phyloP scores from a whole-genome alignment of 2,888 invertebrate genomes.

The Lottia gigantea region DNA sequence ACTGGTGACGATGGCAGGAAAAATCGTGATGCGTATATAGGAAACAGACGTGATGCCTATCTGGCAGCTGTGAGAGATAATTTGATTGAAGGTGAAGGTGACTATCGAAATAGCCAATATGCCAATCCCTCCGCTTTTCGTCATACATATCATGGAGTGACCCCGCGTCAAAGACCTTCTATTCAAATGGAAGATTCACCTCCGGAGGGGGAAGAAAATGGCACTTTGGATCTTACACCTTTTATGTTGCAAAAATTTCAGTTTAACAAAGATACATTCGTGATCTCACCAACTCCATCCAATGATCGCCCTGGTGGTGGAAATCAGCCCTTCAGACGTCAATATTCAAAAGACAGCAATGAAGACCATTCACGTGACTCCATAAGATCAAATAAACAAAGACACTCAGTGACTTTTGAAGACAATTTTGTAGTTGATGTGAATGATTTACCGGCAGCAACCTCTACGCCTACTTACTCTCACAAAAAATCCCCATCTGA shows the following conservation, averaged over 20 bases:
- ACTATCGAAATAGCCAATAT: conserved; percentile 50
- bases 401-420: conserved; percentile 65
- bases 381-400: conserved; percentile 32
- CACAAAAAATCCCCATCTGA: conserved; percentile 85
- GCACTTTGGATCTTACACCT: conserved; percentile 23
- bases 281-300: background rate
- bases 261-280: background rate
- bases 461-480: conserved; percentile 53
- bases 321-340: background rate
- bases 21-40: conserved; percentile 55
- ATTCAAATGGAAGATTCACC: conserved; percentile 59
- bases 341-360: background rate
- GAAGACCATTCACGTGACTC: background rate
- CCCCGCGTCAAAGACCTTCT: conserved; percentile 72
- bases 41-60: conserved; percentile 64
- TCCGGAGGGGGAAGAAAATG: conserved; percentile 34
- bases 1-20: conserved; percentile 33
- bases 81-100: conserved; percentile 60
- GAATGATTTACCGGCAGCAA: conserved; percentile 28
- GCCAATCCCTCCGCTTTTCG: conserved; percentile 46
- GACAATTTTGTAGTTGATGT: conserved; percentile 54
- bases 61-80: conserved; percentile 63
- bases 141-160: conserved; percentile 89
- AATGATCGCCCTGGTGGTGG: background rate
- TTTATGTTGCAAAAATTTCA: conserved; percentile 32